These are phyloP conservation scores for Natrix natrix DNA, from an alignment of 2,797 vertebrate species.

Conservation along the genomic window DNA sequence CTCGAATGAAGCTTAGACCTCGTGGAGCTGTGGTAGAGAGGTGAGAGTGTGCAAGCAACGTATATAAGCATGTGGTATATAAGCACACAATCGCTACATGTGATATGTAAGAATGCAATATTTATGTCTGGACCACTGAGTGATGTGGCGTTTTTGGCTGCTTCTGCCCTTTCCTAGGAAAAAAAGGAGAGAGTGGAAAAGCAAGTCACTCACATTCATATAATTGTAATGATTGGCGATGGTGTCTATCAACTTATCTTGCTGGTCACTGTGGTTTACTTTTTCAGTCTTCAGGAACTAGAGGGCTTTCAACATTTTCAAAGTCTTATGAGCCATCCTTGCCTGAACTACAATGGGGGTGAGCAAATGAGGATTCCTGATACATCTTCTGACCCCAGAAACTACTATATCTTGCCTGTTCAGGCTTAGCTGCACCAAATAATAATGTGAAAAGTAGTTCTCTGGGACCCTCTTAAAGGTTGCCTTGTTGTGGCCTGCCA, in stretches of 20 bases:
- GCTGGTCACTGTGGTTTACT: background rate
- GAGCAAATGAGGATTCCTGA: background rate
- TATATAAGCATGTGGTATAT: background rate
- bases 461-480: background rate
- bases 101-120: background rate
- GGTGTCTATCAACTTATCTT: background rate
- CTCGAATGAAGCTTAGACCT: background rate
- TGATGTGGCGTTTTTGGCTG: background rate
- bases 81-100: background rate
- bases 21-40: background rate
- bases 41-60: background rate
- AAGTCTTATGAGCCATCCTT: background rate
- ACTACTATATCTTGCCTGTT: background rate
- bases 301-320: background rate
- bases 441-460: background rate
- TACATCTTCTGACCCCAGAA: background rate
- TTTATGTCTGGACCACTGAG: background rate
- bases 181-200: background rate
- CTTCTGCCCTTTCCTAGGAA: background rate
- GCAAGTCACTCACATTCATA: background rate
- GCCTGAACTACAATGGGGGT: background rate
- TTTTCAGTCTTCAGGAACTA: background rate
- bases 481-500: background rate
- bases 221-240: background rate
- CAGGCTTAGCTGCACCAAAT: background rate